Evolutionary conservation across 1,140 invertebrate species (phyloP).

Genomic region (Drosophila ogumai): DNA sequence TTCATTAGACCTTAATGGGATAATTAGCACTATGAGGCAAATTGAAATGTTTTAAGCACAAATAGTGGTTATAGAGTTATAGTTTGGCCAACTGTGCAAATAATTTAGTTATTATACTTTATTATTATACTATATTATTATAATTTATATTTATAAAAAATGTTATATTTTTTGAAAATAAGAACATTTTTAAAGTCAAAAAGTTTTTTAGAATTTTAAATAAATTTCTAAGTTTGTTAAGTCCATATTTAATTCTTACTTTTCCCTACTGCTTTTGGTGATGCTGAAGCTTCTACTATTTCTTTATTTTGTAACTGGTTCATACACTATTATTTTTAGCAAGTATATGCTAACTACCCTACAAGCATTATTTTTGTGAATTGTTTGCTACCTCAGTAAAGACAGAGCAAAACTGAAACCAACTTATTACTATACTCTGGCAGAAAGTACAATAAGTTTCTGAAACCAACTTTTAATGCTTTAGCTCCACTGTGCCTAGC

Average conservation of each 20-base stretch:
- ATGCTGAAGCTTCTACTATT: background rate
- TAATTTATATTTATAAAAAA: background rate
- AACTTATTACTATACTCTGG: background rate
- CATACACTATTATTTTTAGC: constrained; percentile 6
- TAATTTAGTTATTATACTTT: too few relatives aligned
- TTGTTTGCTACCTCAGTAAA: background rate
- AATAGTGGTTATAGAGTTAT: too few relatives aligned
- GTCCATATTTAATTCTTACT: too few relatives aligned
- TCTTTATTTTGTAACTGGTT: background rate
- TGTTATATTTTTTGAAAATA: too few relatives aligned
- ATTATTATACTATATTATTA: too few relatives aligned
- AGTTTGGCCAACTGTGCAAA: too few relatives aligned
- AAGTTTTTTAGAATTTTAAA: too few relatives aligned
- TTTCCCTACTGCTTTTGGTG: too few relatives aligned
- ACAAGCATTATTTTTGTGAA: background rate
- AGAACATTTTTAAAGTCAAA: background rate
- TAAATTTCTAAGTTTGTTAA: background rate
- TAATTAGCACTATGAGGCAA: constrained; percentile 3
- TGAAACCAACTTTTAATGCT: background rate
- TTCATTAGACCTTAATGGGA: background rate
- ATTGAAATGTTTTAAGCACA: background rate
- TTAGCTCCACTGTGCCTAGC: constrained; percentile 27
- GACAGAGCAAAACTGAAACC: background rate
- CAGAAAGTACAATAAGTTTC: background rate
- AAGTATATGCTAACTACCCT: constrained; percentile 14